Conservation (phyloP, 2,888 invertebrate species). For the Ormyrus pomaceus region DNA sequence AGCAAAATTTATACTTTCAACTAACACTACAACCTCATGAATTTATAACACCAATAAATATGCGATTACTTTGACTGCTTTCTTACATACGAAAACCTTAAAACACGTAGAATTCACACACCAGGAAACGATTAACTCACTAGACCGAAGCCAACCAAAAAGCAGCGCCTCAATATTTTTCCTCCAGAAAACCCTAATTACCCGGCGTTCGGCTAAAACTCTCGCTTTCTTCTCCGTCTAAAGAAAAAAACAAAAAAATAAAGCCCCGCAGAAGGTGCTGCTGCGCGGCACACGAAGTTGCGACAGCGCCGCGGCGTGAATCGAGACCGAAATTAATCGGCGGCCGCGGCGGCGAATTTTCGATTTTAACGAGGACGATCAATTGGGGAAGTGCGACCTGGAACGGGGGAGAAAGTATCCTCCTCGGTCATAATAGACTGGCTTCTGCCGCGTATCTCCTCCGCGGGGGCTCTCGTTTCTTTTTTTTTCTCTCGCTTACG, state of each 20-base stretch:
- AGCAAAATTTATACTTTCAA: too few species aligned
- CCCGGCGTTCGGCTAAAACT: background rate
- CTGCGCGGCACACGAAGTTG: background rate
- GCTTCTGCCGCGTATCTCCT: constrained; percentile 11
- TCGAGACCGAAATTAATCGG: constrained; percentile 9
- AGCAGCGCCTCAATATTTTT: too few species aligned
- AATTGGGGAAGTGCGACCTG: constrained; percentile 18
- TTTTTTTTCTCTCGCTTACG: background rate
- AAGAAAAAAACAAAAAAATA: background rate
- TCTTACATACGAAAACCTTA: too few species aligned
- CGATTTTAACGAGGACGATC: constrained; percentile 39
- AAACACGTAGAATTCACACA: too few species aligned
- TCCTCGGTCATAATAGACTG: constrained; percentile 40
- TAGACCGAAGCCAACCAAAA: too few species aligned
- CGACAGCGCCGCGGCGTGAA: constrained; percentile 4
- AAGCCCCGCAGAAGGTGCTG: background rate
- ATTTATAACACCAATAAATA: too few species aligned
- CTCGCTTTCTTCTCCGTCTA: background rate
- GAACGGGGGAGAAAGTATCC: constrained; percentile 35
- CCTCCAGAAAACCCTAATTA: background rate
- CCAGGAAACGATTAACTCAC: too few species aligned
- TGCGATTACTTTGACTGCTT: too few species aligned
- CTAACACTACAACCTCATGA: too few species aligned
- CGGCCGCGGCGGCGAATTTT: background rate
- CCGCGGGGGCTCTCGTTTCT: constrained; percentile 1